These are phyloP conservation scores for Clarias macrocephalus DNA, from an alignment of 2,113 vertebrate species.

Conservation along the genomic window DNA sequence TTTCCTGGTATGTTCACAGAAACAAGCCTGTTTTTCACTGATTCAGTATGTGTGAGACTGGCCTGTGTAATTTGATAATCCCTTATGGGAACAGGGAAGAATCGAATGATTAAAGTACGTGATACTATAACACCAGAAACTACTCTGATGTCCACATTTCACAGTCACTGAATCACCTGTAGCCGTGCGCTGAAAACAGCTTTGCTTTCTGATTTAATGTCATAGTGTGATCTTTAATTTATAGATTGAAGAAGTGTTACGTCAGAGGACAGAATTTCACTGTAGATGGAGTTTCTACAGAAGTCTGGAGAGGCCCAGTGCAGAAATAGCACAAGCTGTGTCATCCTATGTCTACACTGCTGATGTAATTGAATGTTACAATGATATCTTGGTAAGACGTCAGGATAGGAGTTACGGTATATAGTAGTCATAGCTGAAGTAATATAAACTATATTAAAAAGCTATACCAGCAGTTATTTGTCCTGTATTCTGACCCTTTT, in stretches of 20 bases:
- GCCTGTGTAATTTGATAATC: slow-evolving; percentile 24
- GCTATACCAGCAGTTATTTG: background rate
- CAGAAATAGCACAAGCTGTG: background rate
- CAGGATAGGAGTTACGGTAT: no score
- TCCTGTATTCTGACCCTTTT: background rate
- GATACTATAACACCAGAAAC: background rate
- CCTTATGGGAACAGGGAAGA: background rate
- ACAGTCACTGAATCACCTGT: background rate
- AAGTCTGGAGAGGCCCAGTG: background rate
- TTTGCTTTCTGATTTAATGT: background rate
- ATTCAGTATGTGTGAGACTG: background rate
- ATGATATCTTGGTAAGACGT: background rate
- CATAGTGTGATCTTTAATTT: background rate
- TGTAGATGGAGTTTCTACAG: background rate
- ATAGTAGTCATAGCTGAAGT: background rate
- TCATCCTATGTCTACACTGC: background rate
- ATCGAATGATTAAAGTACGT: background rate
- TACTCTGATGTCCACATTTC: slow-evolving; percentile 4
- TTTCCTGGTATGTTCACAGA: background rate
- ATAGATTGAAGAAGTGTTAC: background rate
- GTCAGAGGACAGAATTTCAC: background rate
- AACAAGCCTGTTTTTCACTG: slow-evolving; percentile 15
- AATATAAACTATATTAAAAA: background rate
- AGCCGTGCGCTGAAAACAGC: slow-evolving; percentile 1
- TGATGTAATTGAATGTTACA: background rate